Conservation (phyloP, 2,797 vertebrate genomes). For the Myiotriccus ornatus region DNA sequence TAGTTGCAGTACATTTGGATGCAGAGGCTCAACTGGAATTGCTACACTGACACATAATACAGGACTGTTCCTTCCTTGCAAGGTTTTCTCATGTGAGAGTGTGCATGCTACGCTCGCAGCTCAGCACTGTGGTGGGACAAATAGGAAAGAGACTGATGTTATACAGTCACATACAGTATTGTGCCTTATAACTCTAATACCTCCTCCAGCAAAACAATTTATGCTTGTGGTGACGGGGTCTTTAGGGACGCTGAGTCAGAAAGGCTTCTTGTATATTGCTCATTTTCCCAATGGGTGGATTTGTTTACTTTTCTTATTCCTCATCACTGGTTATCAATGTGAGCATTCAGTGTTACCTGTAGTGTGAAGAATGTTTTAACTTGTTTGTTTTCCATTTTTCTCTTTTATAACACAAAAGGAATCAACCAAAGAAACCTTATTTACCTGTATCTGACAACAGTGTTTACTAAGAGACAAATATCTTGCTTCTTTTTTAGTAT, state of each 20-base stretch:
- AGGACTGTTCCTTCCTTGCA: background rate
- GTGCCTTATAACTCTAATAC: background rate
- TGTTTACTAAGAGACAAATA: background rate
- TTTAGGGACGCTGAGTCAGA: background rate
- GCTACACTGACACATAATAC: background rate
- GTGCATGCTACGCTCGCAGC: fast-evolving
- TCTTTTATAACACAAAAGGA: background rate
- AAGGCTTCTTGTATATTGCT: background rate
- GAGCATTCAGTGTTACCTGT: background rate
- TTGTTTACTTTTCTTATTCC: background rate
- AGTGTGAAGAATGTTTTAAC: background rate
- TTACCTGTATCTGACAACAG: background rate
- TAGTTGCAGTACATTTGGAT: background rate
- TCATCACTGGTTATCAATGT: background rate
- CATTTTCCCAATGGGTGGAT: fast-evolving
- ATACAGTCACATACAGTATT: background rate
- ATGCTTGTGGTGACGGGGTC: background rate
- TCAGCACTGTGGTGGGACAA: background rate
- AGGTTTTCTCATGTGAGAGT: background rate
- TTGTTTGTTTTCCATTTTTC: background rate
- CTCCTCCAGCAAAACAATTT: background rate
- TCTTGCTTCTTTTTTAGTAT: background rate
- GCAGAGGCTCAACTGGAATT: background rate
- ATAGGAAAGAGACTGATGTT: background rate
- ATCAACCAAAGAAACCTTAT: background rate